Base-by-base conservation (phyloP, 2,113 vertebrate genomes). In the Saimiri boliviensis region DNA sequence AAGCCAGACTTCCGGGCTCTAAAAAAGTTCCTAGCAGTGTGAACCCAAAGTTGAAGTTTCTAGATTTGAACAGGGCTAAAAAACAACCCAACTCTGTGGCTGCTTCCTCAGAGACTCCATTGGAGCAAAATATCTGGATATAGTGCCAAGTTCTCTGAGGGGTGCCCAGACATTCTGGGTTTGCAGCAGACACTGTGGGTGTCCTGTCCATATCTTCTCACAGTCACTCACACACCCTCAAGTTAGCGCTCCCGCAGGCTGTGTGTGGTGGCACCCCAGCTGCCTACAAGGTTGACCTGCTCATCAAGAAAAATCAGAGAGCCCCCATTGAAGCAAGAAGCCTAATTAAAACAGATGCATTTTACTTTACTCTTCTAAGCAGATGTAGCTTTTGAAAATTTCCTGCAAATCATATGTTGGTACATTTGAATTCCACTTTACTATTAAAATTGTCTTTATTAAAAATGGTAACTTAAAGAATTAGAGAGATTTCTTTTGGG, bases 401-500 rank as follows among this genome's bases (percentile, higher is more conserved):
- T 23, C 49, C 71, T 74, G n/a, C n/a, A 70, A 60, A 49, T 47
- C 23, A 37, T 70, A 70, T 52, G 37, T 47, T 35, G 66, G 42
- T 47, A 68, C 30, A 37, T 12, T 12, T 27, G 16, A 88, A 84
- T 45, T 7, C 17, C 8, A 37, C 23, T 80, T 84, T 92, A 42
- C 63, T 80, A 76, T 84, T 79, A 52, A 91, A 80, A 47, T 68
- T 85, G 32, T 77, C 56, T 90, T 96, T 71, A 71, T 76, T 88
- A 89, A 68, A 80, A 86, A 85, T 42, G 17, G 25, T 70, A 93
- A 68, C 27, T 71, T 47, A 79, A 40, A 91, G 89, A 93, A 93
- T 74, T 60, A 32, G 30, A 74, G 52, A 83, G 27, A 21, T 58
- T 91, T 81, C 30, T 87, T 93, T 76, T 5, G 40, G 76, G 49